These are phyloP conservation scores for Pelodytes ibericus DNA, from an alignment of 2,797 vertebrate species.

Conservation along the genomic window DNA sequence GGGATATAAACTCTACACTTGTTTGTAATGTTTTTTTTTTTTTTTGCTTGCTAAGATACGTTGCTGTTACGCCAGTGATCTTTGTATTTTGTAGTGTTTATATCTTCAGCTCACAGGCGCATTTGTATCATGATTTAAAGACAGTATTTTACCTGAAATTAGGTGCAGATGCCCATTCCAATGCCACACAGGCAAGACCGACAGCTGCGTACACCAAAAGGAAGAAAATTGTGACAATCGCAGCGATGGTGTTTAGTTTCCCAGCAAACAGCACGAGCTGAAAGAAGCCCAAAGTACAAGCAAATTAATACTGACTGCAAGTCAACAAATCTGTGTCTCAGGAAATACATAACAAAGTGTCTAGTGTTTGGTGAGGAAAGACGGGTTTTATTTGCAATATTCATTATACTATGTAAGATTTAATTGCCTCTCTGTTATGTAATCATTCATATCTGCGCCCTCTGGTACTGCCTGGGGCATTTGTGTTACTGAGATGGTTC, in stretches of 20 bases:
- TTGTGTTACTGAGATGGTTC: not conserved
- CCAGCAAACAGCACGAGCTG: constrained; percentile 89
- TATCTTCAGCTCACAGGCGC: too few relatives aligned
- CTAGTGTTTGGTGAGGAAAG: not conserved
- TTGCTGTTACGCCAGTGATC: too few relatives aligned
- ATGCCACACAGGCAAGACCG: constrained; percentile 86
- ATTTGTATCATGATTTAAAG: too few relatives aligned
- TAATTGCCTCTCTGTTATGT: not conserved
- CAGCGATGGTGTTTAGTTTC: constrained; percentile 90
- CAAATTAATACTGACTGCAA: not conserved
- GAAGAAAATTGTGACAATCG: constrained; percentile 90
- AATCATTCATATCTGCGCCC: not conserved
- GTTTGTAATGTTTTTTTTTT: too few relatives aligned
- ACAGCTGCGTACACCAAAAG: constrained; percentile 87
- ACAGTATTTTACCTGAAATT: constrained; percentile 88
- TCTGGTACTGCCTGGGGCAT: too few relatives aligned
- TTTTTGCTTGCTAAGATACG: too few relatives aligned
- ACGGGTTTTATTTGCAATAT: not conserved
- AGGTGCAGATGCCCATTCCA: constrained; percentile 92
- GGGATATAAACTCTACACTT: too few relatives aligned
- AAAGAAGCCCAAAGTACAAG: not conserved
- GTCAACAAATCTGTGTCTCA: not conserved
- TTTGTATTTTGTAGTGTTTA: too few relatives aligned
- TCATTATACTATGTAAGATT: not conserved
- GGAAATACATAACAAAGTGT: not conserved